phyloP scores from a whole-genome alignment of 2,888 invertebrate genomes.

The Fragum sueziense region DNA sequence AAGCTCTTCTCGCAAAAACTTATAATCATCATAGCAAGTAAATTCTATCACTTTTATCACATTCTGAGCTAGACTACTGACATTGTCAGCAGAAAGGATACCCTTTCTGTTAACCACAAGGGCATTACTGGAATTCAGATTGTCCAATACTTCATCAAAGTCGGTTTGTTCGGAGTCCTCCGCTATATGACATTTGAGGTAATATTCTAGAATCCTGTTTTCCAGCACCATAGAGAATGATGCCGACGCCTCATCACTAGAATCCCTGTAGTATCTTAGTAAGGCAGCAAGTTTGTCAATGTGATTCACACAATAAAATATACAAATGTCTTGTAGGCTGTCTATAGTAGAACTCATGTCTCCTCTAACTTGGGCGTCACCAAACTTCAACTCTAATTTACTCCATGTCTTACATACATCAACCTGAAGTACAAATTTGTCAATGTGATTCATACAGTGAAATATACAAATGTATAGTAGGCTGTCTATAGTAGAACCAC shows the following conservation, averaged over 20 bases:
- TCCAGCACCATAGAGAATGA: conserved; percentile 35
- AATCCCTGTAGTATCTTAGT: not conserved
- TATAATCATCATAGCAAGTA: conserved; percentile 33
- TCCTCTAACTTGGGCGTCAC: too few species aligned
- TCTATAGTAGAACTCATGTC: conserved; percentile 33
- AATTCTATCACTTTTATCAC: conserved; percentile 24
- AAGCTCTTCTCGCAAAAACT: not conserved
- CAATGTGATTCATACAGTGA: conserved; percentile 45
- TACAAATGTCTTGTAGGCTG: conserved; percentile 52
- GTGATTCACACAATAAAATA: conserved; percentile 52
- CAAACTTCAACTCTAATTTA: too few species aligned
- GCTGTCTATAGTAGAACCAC: conserved; percentile 31
- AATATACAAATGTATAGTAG: conserved; percentile 56
- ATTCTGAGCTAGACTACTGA: conserved; percentile 35
- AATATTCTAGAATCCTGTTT: conserved; percentile 47
- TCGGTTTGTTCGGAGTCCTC: conserved; percentile 2
- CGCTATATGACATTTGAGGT: conserved; percentile 23
- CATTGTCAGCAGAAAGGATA: conserved; percentile 32
- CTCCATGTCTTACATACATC: too few species aligned
- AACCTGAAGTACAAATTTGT: too few species aligned
- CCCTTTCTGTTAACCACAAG: conserved; percentile 20
- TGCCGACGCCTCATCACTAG: conserved; percentile 24
- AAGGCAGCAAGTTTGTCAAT: conserved; percentile 28
- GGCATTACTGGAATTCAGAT: conserved; percentile 30
- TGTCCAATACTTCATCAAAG: conserved; percentile 33